A percentile compares a stretch with the other conserved stretches of the same genome.
Conservation (phyloP, 2,797 vertebrate genomes). For the Alosa sapidissima region DNA sequence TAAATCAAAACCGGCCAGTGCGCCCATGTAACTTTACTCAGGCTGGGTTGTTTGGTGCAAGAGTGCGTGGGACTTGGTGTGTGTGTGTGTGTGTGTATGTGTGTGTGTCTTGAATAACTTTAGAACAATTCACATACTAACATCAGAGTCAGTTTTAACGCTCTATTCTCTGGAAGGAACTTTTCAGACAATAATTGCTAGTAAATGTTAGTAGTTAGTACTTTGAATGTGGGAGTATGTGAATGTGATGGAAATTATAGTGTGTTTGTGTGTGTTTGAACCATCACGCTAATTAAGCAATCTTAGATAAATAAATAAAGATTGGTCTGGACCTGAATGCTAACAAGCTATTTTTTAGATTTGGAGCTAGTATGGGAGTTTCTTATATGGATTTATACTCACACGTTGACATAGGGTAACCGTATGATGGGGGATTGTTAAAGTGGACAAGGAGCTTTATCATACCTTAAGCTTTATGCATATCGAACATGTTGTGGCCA, state of each 20-base stretch:
- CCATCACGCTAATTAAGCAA: neutral
- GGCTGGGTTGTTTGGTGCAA: neutral
- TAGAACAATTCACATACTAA: neutral
- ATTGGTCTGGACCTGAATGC: neutral
- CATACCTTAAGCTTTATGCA: too few relatives aligned
- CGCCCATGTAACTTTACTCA: constrained; percentile 41
- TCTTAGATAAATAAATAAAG: neutral
- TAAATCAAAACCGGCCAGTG: constrained; percentile 74
- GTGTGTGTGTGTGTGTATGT: constrained; percentile 8
- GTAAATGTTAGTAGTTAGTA: neutral
- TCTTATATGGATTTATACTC: neutral
- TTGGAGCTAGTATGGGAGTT: too few relatives aligned
- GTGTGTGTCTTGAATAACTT: neutral
- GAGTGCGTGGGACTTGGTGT: neutral
- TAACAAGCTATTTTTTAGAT: too few relatives aligned
- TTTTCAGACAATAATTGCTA: neutral
- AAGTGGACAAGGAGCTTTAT: too few relatives aligned
- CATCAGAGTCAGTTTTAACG: neutral
- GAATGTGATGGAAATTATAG: too few relatives aligned
- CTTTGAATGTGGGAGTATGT: neutral
- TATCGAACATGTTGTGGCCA: too few relatives aligned
- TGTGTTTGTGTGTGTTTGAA: neutral
- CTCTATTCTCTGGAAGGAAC: neutral
- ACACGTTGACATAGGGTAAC: too few relatives aligned
- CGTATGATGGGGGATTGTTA: too few relatives aligned